Evolutionary conservation across 1,140 invertebrate genomes (phyloP).

Genomic region (Lysiphlebus fabarum): DNA sequence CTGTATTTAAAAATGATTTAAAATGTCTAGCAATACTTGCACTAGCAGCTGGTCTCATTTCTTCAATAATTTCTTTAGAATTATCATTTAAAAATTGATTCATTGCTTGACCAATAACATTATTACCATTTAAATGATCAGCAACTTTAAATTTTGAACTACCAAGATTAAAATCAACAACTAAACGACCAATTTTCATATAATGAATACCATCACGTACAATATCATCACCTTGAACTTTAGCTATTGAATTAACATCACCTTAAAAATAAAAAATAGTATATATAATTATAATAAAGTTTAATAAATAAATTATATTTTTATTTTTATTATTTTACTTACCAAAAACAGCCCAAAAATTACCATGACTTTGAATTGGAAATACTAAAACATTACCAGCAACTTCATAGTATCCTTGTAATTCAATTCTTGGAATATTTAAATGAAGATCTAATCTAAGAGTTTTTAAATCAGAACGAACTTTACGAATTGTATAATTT

Average conservation of each 20-base stretch:
- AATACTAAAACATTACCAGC: conserved; percentile 72
- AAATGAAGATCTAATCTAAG: conserved; percentile 67
- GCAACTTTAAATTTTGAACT: conserved; percentile 68
- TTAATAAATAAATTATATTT: background rate
- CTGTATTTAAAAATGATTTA: conserved; percentile 71
- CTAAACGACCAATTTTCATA: conserved; percentile 65
- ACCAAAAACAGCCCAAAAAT: conserved; percentile 77
- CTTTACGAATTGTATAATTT: conserved; percentile 64
- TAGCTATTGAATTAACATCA: conserved; percentile 67
- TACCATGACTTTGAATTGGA: conserved; percentile 70
- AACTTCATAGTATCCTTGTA: conserved; percentile 70
- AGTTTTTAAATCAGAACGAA: conserved; percentile 61
- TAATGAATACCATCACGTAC: conserved; percentile 60
- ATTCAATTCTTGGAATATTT: conserved; percentile 68
- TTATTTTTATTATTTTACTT: conserved; percentile 45
- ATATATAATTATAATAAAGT: conserved; percentile 6
- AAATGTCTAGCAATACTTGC: conserved; percentile 74
- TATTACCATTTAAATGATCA: conserved; percentile 70
- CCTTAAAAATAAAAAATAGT: conserved; percentile 47
- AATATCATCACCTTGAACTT: conserved; percentile 67
- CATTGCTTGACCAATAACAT: conserved; percentile 76
- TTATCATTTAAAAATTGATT: conserved; percentile 84
- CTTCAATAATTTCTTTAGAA: conserved; percentile 76
- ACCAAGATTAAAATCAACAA: conserved; percentile 68
- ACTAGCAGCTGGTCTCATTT: conserved; percentile 76